A percentile compares a stretch with the other conserved stretches of the same genome.
phyloP scores from a whole-genome alignment of 1,140 invertebrate species.

The Stegodyphus dumicola region DNA sequence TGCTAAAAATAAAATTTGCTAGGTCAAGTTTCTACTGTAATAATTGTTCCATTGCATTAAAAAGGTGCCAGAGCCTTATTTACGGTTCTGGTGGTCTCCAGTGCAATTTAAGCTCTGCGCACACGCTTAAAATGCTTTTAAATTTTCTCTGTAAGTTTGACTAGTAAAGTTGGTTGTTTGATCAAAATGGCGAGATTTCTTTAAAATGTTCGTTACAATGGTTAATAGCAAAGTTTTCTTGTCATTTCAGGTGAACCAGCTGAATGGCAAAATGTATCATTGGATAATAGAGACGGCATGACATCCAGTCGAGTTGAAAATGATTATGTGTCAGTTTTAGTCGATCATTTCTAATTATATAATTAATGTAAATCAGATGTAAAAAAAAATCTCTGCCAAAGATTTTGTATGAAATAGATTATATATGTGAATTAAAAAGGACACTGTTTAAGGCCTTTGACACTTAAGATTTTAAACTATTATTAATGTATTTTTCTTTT shows the following conservation, averaged over 20 bases:
- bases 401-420: conserved; percentile 15
- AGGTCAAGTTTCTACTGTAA: too few relatives aligned
- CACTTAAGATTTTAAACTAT: neutral
- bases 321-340: conserved; percentile 86
- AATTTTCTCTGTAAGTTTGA: neutral
- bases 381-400: conserved; percentile 8
- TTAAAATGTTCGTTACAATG: neutral
- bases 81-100: too few relatives aligned
- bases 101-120: too few relatives aligned
- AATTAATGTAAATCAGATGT: conserved; percentile 5
- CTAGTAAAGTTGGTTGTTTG: too few relatives aligned
- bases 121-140: neutral
- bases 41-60: too few relatives aligned
- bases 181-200: neutral
- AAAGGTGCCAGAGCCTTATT: too few relatives aligned
- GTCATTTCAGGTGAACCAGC: conserved; percentile 74
- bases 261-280: conserved; percentile 76
- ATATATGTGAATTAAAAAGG: neutral
- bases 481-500: neutral
- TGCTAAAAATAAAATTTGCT: too few relatives aligned
- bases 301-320: conserved; percentile 70
- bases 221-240: neutral
- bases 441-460: neutral
- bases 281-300: conserved; percentile 67
- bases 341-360: conserved; percentile 83